phyloP scores from a whole-genome alignment of 64 coral and sea anemone genomes.

The Pocillopora verrucosa region DNA sequence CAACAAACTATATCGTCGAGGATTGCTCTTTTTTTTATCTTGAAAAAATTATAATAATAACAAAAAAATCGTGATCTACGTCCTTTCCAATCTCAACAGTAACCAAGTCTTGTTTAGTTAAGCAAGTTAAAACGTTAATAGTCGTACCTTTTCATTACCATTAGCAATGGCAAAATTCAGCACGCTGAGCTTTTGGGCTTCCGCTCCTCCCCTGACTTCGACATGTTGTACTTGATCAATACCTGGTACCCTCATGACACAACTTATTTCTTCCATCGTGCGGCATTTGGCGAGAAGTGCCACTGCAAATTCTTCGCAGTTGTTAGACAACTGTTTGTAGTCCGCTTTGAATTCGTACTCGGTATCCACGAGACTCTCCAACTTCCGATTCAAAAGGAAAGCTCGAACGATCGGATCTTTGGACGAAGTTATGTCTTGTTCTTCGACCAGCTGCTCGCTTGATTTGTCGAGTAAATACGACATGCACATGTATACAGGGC shows the following conservation, averaged over 20 bases:
- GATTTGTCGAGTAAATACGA: slow-evolving; percentile 24
- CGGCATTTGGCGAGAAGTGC: slow-evolving; percentile 63
- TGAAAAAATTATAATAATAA: too few species aligned
- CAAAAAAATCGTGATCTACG: too few species aligned
- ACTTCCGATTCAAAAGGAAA: slow-evolving; percentile 55
- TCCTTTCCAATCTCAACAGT: too few species aligned
- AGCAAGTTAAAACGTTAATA: too few species aligned
- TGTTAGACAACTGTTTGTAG: slow-evolving; percentile 56
- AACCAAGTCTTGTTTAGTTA: too few species aligned
- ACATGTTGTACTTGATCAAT: slow-evolving; percentile 48
- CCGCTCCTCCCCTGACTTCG: slow-evolving; percentile 42
- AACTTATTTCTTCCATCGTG: slow-evolving; percentile 73
- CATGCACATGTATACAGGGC: slow-evolving; percentile 74
- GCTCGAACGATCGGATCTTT: slow-evolving; percentile 73
- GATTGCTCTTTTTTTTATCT: too few species aligned
- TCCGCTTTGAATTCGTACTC: slow-evolving; percentile 80
- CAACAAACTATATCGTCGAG: too few species aligned
- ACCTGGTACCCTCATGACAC: slow-evolving; percentile 68
- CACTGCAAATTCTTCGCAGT: slow-evolving; percentile 74
- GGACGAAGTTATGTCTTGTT: not conserved
- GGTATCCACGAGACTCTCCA: slow-evolving; percentile 37
- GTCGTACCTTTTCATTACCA: slow-evolving; percentile 69
- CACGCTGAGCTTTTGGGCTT: slow-evolving; percentile 67
- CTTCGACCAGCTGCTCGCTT: not conserved
- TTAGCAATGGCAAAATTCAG: slow-evolving; percentile 84